These are phyloP conservation scores for Apoda limacodes DNA, from an alignment of 2,888 invertebrate species.

Conservation along the genomic window DNA sequence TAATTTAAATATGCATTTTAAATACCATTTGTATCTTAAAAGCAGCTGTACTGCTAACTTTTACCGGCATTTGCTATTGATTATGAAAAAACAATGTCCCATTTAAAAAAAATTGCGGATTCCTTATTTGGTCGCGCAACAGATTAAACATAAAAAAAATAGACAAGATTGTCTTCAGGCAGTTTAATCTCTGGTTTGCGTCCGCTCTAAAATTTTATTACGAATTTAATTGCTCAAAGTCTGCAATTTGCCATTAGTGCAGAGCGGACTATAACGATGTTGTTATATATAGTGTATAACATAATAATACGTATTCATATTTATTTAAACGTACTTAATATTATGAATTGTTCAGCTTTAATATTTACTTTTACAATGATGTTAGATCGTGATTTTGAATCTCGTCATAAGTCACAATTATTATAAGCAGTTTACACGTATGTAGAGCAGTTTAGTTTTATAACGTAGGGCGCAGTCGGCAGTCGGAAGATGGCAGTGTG, in stretches of 20 bases:
- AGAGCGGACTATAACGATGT: constrained; percentile 51
- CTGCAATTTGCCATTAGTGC: constrained; percentile 33
- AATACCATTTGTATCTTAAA: no score
- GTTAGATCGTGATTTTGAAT: constrained; percentile 69
- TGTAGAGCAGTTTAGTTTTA: constrained; percentile 51
- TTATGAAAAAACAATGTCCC: no score
- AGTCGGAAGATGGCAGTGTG: no score
- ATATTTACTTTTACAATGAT: constrained; percentile 65
- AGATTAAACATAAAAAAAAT: no score
- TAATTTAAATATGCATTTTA: no score
- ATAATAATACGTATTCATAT: constrained; percentile 40
- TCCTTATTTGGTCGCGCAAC: no score
- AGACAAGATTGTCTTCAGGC: no score
- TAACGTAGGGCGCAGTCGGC: no score
- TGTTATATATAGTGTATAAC: constrained; percentile 29
- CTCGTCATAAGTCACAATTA: constrained; percentile 68
- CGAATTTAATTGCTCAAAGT: constrained; percentile 60
- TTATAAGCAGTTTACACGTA: constrained; percentile 62
- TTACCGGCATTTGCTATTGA: no score
- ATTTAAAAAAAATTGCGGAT: no score
- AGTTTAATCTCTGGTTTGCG: no score
- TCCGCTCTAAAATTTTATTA: constrained; percentile 37
- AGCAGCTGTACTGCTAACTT: no score
- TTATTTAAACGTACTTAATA: constrained; percentile 65
- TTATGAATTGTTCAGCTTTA: constrained; percentile 68